Evolutionary conservation across 1,140 invertebrate genomes (phyloP).

Genomic region (Mya arenaria): DNA sequence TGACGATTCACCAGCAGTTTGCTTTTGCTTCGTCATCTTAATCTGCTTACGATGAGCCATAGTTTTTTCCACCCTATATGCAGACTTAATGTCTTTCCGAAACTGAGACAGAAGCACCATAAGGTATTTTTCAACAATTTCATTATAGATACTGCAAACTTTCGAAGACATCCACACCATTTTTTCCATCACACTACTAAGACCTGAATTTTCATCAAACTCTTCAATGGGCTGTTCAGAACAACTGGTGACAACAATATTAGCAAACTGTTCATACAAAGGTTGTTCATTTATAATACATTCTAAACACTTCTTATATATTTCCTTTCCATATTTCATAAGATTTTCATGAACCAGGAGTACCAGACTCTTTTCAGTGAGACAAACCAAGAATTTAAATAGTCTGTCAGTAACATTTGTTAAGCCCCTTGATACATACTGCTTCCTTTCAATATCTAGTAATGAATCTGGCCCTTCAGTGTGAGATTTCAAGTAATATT

Average conservation of each 20-base stretch:
- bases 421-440: conserved; percentile 4
- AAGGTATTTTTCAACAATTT: not conserved
- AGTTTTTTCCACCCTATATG: conserved; percentile 7
- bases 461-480: not conserved
- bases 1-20: not conserved
- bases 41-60: conserved; percentile 30
- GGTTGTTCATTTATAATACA: not conserved
- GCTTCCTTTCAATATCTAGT: not conserved
- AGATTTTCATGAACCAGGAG: not conserved
- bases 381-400: conserved; percentile 4
- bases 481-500: not conserved
- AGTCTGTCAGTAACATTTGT: conserved; percentile 22
- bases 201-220: too few species aligned
- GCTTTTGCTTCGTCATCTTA: not conserved
- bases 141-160: not conserved
- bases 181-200: too few species aligned
- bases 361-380: not conserved
- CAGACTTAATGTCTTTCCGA: conserved; percentile 18
- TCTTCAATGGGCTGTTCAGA: not conserved
- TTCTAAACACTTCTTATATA: not conserved
- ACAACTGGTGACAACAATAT: not conserved
- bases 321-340: not conserved
- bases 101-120: not conserved
- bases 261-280: not conserved
- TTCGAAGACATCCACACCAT: too few species aligned